These are phyloP conservation scores for Cottoperca gobio DNA, from an alignment of 2,797 vertebrate genomes.

Conservation along the genomic window DNA sequence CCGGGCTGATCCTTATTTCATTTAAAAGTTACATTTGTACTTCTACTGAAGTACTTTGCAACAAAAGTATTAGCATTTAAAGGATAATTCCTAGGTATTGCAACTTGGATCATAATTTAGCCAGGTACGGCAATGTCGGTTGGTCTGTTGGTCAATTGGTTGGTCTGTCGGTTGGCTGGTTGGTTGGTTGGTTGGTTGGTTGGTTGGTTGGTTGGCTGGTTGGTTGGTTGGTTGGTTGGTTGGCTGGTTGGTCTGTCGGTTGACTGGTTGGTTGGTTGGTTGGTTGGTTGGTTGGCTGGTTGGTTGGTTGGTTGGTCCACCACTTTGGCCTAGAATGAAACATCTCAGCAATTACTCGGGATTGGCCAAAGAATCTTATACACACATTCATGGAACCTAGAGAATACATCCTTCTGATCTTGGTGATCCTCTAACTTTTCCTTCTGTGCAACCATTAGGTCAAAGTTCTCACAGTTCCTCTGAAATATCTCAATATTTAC, in stretches of 20 bases:
- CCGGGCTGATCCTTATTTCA: conserved; percentile 57
- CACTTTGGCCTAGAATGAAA: not conserved
- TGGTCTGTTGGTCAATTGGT: not conserved
- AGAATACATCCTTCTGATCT: not conserved
- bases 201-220: not conserved
- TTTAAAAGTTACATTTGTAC: conserved; percentile 10
- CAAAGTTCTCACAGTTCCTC: not conserved
- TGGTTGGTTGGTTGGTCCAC: not conserved
- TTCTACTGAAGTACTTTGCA: not conserved
- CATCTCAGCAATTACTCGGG: not conserved
- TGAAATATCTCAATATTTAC: not conserved
- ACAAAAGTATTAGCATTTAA: not conserved
- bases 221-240: not conserved
- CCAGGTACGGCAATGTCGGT: not conserved
- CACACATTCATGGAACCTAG: not conserved
- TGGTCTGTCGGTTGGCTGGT: not conserved
- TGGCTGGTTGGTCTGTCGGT: not conserved
- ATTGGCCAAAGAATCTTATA: not conserved
- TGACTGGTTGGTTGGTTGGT: not conserved
- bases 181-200: not conserved
- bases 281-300: not conserved
- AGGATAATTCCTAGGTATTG: not conserved
- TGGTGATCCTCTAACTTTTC: no score
- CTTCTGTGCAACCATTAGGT: not conserved
- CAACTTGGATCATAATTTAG: not conserved